Percentiles rank a stretch among this genome's conserved stretches.
Conservation (phyloP, 2,797 vertebrate species). For the Tympanoctomys barrerae region DNA sequence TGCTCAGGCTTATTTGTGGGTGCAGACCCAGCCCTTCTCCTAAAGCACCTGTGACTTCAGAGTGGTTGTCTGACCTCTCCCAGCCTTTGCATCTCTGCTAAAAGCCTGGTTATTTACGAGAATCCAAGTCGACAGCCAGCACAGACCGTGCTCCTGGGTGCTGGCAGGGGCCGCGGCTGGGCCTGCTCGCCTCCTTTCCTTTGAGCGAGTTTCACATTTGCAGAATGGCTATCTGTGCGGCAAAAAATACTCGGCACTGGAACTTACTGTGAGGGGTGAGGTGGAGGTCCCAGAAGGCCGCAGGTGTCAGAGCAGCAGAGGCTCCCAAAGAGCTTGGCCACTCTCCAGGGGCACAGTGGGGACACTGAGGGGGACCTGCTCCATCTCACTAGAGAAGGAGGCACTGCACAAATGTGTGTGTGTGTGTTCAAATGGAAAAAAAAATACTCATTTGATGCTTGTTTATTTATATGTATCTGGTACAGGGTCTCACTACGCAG, state of each 20-base stretch:
- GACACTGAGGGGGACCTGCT: accelerated
- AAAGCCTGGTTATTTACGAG: background rate
- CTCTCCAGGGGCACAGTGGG: background rate
- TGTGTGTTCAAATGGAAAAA: background rate
- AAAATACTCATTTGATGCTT: constrained; percentile 22
- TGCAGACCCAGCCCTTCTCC: background rate
- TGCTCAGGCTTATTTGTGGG: background rate
- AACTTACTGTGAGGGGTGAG: background rate
- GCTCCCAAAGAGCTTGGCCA: background rate
- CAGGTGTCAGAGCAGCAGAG: background rate
- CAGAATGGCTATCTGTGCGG: background rate
- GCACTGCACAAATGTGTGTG: background rate
- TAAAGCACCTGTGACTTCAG: constrained; percentile 31
- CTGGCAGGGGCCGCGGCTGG: background rate
- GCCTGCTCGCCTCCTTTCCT: background rate
- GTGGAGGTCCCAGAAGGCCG: background rate
- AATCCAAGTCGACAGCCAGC: background rate
- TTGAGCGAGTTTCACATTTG: background rate
- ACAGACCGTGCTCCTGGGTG: background rate
- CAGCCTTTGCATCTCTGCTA: background rate
- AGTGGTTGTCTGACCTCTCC: background rate
- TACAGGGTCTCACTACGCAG: too few species aligned
- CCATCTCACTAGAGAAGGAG: background rate
- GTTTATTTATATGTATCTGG: too few species aligned
- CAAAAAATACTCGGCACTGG: background rate